phyloP scores from a whole-genome alignment of 53 echinoderm and acorn worm genomes.

The Henricia sp. region DNA sequence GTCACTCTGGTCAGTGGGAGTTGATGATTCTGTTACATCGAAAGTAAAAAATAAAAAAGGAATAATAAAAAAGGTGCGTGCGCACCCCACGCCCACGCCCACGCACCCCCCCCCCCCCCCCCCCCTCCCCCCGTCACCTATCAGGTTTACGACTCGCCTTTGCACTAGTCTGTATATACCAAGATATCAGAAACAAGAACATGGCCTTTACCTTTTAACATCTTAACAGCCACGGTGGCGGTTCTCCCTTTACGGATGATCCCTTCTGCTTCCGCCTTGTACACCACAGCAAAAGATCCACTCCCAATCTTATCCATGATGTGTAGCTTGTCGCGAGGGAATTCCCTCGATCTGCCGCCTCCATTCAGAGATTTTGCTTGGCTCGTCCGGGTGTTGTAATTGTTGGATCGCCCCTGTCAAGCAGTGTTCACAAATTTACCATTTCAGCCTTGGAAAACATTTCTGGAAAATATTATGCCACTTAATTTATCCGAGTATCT shows the following conservation, averaged over 20 bases:
- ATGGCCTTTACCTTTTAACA: slow-evolving; percentile 71
- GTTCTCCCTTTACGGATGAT: slow-evolving; percentile 38
- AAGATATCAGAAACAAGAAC: background rate
- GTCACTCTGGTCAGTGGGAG: slow-evolving; percentile 74
- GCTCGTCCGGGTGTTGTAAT: too few relatives aligned
- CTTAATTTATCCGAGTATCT: too few relatives aligned
- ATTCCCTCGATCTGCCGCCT: too few relatives aligned
- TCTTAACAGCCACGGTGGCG: slow-evolving; percentile 78
- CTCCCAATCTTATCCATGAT: slow-evolving; percentile 73
- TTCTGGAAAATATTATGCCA: too few relatives aligned
- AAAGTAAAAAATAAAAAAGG: background rate
- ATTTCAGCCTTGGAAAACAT: too few relatives aligned
- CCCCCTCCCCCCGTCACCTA: background rate
- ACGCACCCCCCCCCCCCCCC: background rate
- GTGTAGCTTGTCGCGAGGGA: slow-evolving; percentile 70
- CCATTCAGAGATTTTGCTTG: too few relatives aligned
- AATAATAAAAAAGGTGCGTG: background rate
- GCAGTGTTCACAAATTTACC: too few relatives aligned
- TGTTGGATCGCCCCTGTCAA: too few relatives aligned
- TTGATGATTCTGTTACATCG: slow-evolving; percentile 60
- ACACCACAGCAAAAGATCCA: slow-evolving; percentile 85
- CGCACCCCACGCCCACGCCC: background rate
- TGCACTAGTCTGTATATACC: too few relatives aligned
- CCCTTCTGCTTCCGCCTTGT: slow-evolving; percentile 74
- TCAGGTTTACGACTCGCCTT: too few relatives aligned